Base-by-base conservation (phyloP, 1,140 invertebrate species). In the Piezodorus guildinii region DNA sequence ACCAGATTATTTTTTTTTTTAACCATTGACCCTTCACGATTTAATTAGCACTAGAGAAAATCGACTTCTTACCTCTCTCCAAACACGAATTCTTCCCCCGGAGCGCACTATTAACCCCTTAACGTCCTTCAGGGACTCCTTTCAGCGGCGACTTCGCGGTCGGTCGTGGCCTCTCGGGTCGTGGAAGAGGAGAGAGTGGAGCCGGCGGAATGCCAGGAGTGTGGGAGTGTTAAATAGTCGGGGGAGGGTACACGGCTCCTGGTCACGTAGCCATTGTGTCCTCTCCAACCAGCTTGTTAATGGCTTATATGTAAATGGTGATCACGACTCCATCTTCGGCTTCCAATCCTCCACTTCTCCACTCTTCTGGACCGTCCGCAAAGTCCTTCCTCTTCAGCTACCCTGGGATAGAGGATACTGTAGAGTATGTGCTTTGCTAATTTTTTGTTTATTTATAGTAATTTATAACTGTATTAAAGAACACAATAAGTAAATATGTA, bases 221-320 rank as follows among this genome's bases (percentile, higher is more conserved):
- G 46, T 49, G 46, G 46, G 46, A 49, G 46, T 49, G 46, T 49
- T 49, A 49, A 49, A 49, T 49, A 49, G 46, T 49, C 17, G n/a
- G 46, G 8, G 46, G 46, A 21, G n/a, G 46, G n/a, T 49, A 49
- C 46, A 49, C n/a, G 46, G 21, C n/a, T 21, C 46, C 46, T n/a
- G 46, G 46, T 49, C 46, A 49, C 46, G 46, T 17, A 49, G 46
- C 52, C 52, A 56, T 56, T 56, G 52, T 56, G 17, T 23, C 52
- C 17, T 56, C 52, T 25, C 34, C 34, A 1, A 23, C 4, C 14
- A 21, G 17, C 52, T 56, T 56, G 52, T 56, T 56, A 56, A 56
- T 56, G 52, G 52, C 52, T 56, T 56, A 56, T 23, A 56, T 56
- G 52, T 56, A 56, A 56, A 56, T 56, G 17, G 52, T 56, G 52